These are phyloP conservation scores for Lophius piscatorius DNA, from an alignment of 2,113 vertebrate genomes.

Conservation along the genomic window DNA sequence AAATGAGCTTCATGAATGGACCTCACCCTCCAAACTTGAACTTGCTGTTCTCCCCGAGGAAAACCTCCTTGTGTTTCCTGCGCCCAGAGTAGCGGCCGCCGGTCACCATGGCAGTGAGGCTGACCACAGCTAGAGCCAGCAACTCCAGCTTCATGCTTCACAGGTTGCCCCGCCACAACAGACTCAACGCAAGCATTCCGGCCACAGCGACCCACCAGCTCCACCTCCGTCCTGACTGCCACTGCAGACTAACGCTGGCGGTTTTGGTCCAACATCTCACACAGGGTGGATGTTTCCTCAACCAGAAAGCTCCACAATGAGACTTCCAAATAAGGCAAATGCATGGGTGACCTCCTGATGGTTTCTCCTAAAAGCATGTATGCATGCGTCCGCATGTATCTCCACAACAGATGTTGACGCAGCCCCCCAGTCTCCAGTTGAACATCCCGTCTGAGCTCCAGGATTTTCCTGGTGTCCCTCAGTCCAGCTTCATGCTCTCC, in stretches of 20 bases:
- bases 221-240: slow-evolving; percentile 1
- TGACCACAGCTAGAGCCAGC: slow-evolving; percentile 40
- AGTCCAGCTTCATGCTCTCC: neutral
- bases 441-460: slow-evolving; percentile 24
- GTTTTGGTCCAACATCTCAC: slow-evolving; percentile 33
- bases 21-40: slow-evolving; percentile 78
- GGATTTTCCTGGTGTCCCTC: slow-evolving; percentile 14
- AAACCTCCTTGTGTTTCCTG: slow-evolving; percentile 72
- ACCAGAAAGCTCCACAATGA: neutral
- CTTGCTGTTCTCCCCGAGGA: slow-evolving; percentile 74
- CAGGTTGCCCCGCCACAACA: slow-evolving; percentile 11
- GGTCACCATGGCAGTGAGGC: slow-evolving; percentile 47
- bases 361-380: neutral
- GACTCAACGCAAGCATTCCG: slow-evolving; percentile 40
- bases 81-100: slow-evolving; percentile 55
- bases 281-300: slow-evolving; percentile 18
- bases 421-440: slow-evolving; percentile 7
- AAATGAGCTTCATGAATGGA: neutral
- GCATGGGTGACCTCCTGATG: neutral
- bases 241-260: slow-evolving; percentile 15
- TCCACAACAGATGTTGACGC: slow-evolving; percentile 3
- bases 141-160: slow-evolving; percentile 61
- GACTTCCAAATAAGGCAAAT: neutral
- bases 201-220: neutral
- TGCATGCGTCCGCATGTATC: neutral